phyloP scores from a whole-genome alignment of 2,888 invertebrate species.

The Galerucella pusilla region DNA sequence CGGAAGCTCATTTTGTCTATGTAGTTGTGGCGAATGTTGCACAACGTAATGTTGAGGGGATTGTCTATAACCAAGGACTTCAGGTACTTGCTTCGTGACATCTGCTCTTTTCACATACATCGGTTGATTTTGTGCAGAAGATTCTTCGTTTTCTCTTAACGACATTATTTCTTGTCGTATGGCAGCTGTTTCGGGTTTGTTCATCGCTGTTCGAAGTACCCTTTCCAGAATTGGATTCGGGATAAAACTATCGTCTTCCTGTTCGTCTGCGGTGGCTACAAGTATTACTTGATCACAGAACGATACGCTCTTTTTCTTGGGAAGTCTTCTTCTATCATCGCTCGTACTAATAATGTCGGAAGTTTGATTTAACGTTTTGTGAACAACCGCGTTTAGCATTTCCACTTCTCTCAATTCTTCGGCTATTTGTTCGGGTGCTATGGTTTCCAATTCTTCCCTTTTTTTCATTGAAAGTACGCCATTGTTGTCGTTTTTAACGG shows the following conservation, averaged over 20 bases:
- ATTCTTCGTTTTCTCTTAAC: constrained; percentile 63
- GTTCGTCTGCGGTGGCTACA: constrained; percentile 92
- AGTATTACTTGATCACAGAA: constrained; percentile 95
- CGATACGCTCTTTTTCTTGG: constrained; percentile 93
- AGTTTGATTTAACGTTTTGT: constrained; percentile 64
- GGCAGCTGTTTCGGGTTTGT: constrained; percentile 74
- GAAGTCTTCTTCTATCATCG: constrained; percentile 69
- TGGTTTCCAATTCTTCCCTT: constrained; percentile 53
- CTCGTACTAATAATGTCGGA: constrained; percentile 39
- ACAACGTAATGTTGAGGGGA: constrained; percentile 55
- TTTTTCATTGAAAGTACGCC: constrained; percentile 54
- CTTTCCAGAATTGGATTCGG: constrained; percentile 91
- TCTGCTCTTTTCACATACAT: constrained; percentile 57
- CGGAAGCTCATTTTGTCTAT: constrained; percentile 33
- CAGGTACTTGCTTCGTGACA: constrained; percentile 42
- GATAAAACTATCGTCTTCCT: constrained; percentile 90
- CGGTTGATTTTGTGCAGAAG: constrained; percentile 40
- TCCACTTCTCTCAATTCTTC: constrained; percentile 71
- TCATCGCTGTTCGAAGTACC: constrained; percentile 84
- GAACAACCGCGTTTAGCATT: constrained; percentile 68
- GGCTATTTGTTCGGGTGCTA: constrained; percentile 68
- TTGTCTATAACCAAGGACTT: constrained; percentile 25
- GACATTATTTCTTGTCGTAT: constrained; percentile 67
- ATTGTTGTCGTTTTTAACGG: constrained; percentile 43
- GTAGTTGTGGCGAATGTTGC: constrained; percentile 33